Percentiles rank a stretch among this genome's conserved stretches.
These are phyloP conservation scores for Choreutis nemorana DNA, from an alignment of 2,888 invertebrate species.

Conservation along the genomic window DNA sequence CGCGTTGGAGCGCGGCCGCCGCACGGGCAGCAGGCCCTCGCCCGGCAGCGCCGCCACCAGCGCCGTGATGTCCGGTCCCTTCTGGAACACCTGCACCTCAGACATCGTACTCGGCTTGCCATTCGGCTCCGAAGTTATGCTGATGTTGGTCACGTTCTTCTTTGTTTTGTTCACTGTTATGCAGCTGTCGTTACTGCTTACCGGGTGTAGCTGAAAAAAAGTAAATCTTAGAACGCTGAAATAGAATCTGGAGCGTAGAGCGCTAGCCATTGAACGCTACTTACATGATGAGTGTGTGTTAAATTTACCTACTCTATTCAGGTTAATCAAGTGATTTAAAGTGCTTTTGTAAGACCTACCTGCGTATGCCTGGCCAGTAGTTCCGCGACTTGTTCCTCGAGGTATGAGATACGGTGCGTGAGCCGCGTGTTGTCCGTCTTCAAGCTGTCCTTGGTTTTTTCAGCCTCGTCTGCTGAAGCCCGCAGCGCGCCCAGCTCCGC, in stretches of 20 bases:
- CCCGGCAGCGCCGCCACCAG: slow-evolving; percentile 72
- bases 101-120: slow-evolving; percentile 48
- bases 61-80: slow-evolving; percentile 81
- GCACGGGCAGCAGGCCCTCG: slow-evolving; percentile 43
- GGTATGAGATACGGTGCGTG: slow-evolving; percentile 87
- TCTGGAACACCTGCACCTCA: slow-evolving; percentile 75
- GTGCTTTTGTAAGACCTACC: too few species aligned
- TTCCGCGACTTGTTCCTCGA: slow-evolving; percentile 85
- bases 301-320: too few species aligned
- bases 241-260: neutral
- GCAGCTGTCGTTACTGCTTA: slow-evolving; percentile 47
- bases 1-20: slow-evolving; percentile 62
- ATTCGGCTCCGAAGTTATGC: slow-evolving; percentile 68
- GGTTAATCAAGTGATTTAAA: too few species aligned
- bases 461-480: slow-evolving; percentile 70
- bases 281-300: too few species aligned
- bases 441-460: slow-evolving; percentile 68
- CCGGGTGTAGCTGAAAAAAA: slow-evolving; percentile 35
- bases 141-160: slow-evolving; percentile 76
- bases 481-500: slow-evolving; percentile 68
- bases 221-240: slow-evolving; percentile 1
- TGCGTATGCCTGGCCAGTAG: slow-evolving; percentile 55
- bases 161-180: slow-evolving; percentile 66
- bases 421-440: slow-evolving; percentile 83
- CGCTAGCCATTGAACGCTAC: neutral